phyloP scores from a whole-genome alignment of 2,797 vertebrate species.

The Bucorvus abyssinicus region DNA sequence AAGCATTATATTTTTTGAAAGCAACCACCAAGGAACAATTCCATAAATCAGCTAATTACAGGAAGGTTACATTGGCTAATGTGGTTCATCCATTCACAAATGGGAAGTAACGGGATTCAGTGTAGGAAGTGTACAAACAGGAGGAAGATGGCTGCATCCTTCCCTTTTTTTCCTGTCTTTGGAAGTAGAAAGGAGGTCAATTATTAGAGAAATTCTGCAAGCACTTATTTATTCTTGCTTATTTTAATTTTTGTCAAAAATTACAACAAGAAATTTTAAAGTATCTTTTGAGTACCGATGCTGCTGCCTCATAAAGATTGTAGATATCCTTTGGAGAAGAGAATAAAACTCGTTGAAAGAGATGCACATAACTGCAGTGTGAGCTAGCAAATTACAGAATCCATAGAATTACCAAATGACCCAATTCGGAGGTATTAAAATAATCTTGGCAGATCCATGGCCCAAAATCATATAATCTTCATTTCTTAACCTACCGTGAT shows the following conservation, averaged over 20 bases:
- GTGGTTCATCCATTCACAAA: neutral
- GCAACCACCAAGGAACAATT: neutral
- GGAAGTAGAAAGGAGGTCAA: neutral
- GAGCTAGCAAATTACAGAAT: neutral
- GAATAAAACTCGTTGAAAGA: neutral
- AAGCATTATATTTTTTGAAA: neutral
- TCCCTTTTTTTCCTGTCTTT: neutral
- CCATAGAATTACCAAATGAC: neutral
- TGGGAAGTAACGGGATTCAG: neutral
- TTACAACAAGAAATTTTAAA: neutral
- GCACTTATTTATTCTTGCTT: neutral
- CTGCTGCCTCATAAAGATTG: neutral
- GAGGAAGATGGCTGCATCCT: neutral
- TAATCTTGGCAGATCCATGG: neutral
- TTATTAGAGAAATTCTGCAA: neutral
- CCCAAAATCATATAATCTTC: neutral
- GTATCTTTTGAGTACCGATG: neutral
- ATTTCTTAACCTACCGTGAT: neutral
- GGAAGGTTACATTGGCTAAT: neutral
- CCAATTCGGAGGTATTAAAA: neutral
- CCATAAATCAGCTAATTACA: neutral
- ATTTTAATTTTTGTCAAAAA: neutral
- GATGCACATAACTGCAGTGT: accelerated
- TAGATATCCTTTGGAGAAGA: neutral
- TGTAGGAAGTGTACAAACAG: neutral